Evolutionary conservation across 1,140 invertebrate species (phyloP), one percentile per base, ranked within the genome.

Genomic region (Psilanteris sp.): DNA sequence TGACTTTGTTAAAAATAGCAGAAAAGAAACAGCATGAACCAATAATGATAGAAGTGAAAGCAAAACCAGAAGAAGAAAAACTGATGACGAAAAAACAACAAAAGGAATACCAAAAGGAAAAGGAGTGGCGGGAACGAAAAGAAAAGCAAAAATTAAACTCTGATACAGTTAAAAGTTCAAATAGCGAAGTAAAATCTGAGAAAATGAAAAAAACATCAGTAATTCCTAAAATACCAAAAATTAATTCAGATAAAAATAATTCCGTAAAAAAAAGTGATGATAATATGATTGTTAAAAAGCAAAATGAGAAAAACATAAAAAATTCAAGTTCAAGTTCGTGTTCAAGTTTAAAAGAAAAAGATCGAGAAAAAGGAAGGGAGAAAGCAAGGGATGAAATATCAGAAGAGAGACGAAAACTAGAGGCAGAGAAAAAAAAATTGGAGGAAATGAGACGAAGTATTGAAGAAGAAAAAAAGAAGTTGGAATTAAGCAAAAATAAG

Each of bases 1-100:
- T 90, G 70, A 90, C 93, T 32, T 78, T 96, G 10, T 79, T 96
- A 0, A 94, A 95, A 84, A 83, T 97, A 8, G 95, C 95, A 4
- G 93, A 94, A 71, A 91, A 95, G 81, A 96, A 96, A 81, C 94
- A 96, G 73, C 90, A 91, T 83, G 94, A 96, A 84, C 94, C 95
- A 0, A 86, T 96, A 20, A 82, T 92, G 7, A 81, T 90, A 22
- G 91, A 92, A 78, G 88, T 90, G 32, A 92, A 92, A 70, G 80
- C 86, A 55, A 92, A 92, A 82, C 81, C 92, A 32, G 93, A 93
- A 64, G 85, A 90, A 0, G 93, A 94, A 73, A 88, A 93, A 39
- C 84, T 92, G 4, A 92, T 96, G 89, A 96, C 95, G 0, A 94
- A 94, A 61, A 94, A 92, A 73, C 94, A 96, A 78, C 94, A 92